Evolutionary conservation across 2,888 invertebrate species (phyloP).

Genomic region (Myopa tessellatipennis): DNA sequence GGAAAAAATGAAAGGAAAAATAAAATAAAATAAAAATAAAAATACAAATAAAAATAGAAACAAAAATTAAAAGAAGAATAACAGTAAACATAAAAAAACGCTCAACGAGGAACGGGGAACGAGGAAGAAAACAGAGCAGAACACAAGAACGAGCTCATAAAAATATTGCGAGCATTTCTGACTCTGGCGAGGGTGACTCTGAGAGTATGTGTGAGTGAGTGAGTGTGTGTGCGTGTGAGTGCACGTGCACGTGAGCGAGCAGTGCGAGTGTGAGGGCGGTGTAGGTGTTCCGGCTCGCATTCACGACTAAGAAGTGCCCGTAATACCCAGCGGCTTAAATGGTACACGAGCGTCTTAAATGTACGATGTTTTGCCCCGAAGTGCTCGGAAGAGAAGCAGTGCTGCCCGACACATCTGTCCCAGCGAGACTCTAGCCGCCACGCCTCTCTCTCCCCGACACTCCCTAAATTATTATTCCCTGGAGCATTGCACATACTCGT

Average conservation of each 20-base stretch:
- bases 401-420: slow-evolving; percentile 31
- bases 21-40: slow-evolving; percentile 14
- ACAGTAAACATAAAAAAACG: not conserved
- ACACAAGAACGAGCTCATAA: slow-evolving; percentile 39
- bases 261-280: not conserved
- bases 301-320: slow-evolving; percentile 23
- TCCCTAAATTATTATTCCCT: slow-evolving; percentile 44
- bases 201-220: not conserved
- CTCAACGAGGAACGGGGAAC: too few relatives aligned
- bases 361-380: slow-evolving; percentile 30
- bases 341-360: slow-evolving; percentile 33
- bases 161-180: slow-evolving; percentile 41
- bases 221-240: slow-evolving; percentile 4
- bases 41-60: not conserved
- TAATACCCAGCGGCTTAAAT: slow-evolving; percentile 38
- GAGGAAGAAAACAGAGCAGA: slow-evolving; percentile 18
- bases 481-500: not conserved
- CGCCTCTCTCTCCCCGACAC: not conserved
- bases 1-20: slow-evolving; percentile 5
- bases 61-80: not conserved
- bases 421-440: not conserved
- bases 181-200: slow-evolving; percentile 28
- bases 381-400: slow-evolving; percentile 31
- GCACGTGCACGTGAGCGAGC: not conserved
- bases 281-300: slow-evolving; percentile 12